Evolutionary conservation across 64 coral and sea anemone genomes (phyloP), one percentile per base, ranked within the genome.

Genomic region (Anthopleura sola): DNA sequence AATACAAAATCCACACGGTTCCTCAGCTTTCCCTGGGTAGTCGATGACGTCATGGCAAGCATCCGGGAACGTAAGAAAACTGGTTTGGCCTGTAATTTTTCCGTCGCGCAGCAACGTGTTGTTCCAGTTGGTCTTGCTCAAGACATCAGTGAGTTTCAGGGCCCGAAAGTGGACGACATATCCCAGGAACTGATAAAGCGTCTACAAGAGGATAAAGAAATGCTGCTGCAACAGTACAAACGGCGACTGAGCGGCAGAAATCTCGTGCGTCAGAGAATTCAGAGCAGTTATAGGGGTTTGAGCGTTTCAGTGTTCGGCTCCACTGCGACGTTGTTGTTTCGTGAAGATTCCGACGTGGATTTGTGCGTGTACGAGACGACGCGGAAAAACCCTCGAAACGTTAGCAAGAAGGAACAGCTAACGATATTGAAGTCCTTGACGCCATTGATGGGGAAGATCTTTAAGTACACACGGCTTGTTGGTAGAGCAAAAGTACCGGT

Each of bases 21-120:
- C 28, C 79, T 95, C 20, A 94, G 97, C 76, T 95, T 99, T 74
- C 93, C 97, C 21, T 99, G 97, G 97, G 34, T 99, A 20, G 87
- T 99, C 34, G 97, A 99, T 90, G 97, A 99, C 85, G 66, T 99
- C 81, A 94, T 99, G 85, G 49, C 90, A 5, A 50, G 69, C n/a
- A 87, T 99, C 84, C 86, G 44, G 44, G 37, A 79, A 79, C 37
- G 11, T 26, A 79, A 47, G 76, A 79, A 48, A 79, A 79, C 36
- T 12, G 66, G 31, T 71, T 48, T 79, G 21, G 76, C 76, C 37
- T 48, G 76, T 48, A 79, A 47, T 24, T 38, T 44, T 44, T 79
- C 76, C 24, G 18, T 47, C 2, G 37, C 5, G 31, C 66, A 71
- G 28, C 31, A 32, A 34, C 6, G 28, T 14, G 58, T 23, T 62